phyloP scores from a whole-genome alignment of 2,888 invertebrate genomes.

The Torymus tubicola region DNA sequence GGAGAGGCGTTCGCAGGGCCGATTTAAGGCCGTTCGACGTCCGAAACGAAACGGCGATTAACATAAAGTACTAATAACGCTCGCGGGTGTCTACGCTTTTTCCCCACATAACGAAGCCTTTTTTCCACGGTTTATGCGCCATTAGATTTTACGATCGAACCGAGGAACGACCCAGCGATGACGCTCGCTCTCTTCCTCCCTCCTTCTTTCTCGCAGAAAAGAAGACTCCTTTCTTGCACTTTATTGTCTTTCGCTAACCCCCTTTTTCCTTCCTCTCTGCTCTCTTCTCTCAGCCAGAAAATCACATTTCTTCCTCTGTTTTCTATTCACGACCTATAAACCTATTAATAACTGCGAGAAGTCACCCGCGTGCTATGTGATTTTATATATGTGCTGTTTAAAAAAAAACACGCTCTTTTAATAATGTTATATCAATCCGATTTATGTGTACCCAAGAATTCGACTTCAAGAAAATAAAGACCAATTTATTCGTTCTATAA shows the following conservation, averaged over 20 bases:
- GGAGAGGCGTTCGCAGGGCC: constrained; percentile 68
- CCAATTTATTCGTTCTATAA: no score
- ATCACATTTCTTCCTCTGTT: constrained; percentile 41
- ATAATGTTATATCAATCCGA: no score
- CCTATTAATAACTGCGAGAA: constrained; percentile 28
- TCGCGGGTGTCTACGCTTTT: constrained; percentile 69
- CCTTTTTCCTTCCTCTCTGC: background rate
- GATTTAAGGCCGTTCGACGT: constrained; percentile 71
- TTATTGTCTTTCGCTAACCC: constrained; percentile 51
- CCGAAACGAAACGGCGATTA: constrained; percentile 73
- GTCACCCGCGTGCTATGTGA: no score
- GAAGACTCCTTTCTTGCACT: constrained; percentile 46
- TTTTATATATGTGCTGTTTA: no score
- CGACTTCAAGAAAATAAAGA: no score
- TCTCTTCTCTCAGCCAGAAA: constrained; percentile 20
- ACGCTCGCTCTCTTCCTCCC: background rate
- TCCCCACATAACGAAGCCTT: constrained; percentile 67
- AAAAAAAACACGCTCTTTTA: no score
- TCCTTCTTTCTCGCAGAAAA: background rate
- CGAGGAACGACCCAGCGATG: constrained; percentile 65
- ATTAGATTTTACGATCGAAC: constrained; percentile 76
- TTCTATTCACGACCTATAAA: constrained; percentile 44
- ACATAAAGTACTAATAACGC: constrained; percentile 75
- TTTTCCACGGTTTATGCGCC: constrained; percentile 74
- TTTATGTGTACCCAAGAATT: no score